Evolutionary conservation across 2,797 vertebrate species (phyloP).

Genomic region (Cephalopachus bancanus): DNA sequence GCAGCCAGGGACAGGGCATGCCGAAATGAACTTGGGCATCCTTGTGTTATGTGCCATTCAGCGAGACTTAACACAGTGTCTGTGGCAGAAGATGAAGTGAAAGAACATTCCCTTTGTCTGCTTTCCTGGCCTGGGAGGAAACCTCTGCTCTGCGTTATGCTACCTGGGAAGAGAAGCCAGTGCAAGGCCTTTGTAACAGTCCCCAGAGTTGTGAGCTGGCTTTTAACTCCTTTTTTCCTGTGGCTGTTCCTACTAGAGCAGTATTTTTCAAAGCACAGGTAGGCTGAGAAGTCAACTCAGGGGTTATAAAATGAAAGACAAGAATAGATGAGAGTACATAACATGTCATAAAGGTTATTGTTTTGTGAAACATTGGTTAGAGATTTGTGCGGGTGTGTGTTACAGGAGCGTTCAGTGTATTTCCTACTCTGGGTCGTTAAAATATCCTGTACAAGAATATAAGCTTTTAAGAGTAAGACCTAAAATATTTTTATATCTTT

Average conservation of each 20-base stretch:
- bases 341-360: neutral
- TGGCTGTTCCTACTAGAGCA: neutral
- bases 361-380: neutral
- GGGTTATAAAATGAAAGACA: neutral
- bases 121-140: neutral
- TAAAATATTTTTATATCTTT: neutral
- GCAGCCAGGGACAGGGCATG: rapidly evolving
- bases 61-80: neutral
- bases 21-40: neutral
- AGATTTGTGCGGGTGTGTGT: neutral
- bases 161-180: neutral
- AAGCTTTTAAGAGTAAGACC: neutral
- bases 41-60: neutral
- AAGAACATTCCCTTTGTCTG: neutral
- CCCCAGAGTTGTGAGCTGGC: neutral
- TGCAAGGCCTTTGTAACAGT: neutral
- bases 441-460: neutral
- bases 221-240: neutral
- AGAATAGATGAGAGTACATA: neutral
- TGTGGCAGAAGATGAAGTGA: neutral
- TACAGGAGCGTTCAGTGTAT: neutral
- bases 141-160: neutral
- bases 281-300: neutral
- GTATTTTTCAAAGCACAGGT: neutral
- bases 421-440: neutral